These are phyloP conservation scores for Erythrolamprus reginae DNA, from an alignment of 2,113 vertebrate species.

Conservation along the genomic window DNA sequence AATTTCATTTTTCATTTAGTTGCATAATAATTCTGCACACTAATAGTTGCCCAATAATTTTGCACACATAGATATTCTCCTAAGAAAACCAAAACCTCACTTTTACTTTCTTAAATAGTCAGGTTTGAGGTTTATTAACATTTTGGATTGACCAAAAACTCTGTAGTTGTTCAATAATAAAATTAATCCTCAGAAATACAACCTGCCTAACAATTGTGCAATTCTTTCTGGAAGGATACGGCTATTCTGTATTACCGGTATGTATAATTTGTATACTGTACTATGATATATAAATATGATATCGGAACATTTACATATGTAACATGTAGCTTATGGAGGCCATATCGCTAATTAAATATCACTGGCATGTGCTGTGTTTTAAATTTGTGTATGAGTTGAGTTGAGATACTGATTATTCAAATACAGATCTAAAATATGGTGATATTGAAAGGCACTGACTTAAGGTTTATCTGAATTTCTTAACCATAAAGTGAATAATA, in stretches of 20 bases:
- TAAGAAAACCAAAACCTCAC: no score
- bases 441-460: conserved; percentile 56
- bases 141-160: no score
- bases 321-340: conserved; percentile 33
- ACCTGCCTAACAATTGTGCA: not conserved
- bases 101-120: no score
- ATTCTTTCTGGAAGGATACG: conserved; percentile 49
- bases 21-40: no score
- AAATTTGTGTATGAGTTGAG: not conserved
- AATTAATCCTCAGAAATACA: no score
- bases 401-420: not conserved
- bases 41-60: no score
- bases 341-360: conserved; percentile 33
- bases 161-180: no score
- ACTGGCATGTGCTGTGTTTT: conserved; percentile 16
- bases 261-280: not conserved
- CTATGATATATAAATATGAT: not conserved
- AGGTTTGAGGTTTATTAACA: no score
- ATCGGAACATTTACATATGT: fast-evolving
- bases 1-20: no score
- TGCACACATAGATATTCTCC: no score
- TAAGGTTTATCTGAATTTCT: conserved; percentile 52
- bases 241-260: conserved; percentile 2
- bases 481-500: conserved; percentile 48
- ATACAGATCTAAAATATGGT: not conserved